Percentiles rank a stretch among this genome's conserved stretches.
These are phyloP conservation scores for Drosophila subquinaria DNA, from an alignment of 2,888 invertebrate species.

Conservation along the genomic window DNA sequence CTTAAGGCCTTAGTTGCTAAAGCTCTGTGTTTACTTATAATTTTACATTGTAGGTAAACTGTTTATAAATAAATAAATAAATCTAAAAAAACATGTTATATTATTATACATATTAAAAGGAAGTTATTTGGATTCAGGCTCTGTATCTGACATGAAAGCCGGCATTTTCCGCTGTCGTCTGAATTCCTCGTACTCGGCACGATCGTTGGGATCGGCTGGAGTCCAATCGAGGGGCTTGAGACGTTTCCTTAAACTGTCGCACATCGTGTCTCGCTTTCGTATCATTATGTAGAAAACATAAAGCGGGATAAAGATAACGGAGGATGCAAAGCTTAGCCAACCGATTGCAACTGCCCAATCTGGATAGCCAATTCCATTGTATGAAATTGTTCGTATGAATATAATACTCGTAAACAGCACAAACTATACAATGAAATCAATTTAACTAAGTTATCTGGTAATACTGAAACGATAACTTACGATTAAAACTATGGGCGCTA, in stretches of 20 bases:
- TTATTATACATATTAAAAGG: background rate
- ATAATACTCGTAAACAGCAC: slow-evolving; percentile 88
- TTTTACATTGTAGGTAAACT: too few relatives aligned
- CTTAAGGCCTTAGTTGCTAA: too few relatives aligned
- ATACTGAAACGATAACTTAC: slow-evolving; percentile 86
- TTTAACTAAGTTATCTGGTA: too few relatives aligned
- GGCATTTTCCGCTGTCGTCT: slow-evolving; percentile 39
- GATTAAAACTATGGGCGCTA: slow-evolving; percentile 89
- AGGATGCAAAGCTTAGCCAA: slow-evolving; percentile 89
- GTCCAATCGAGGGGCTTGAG: slow-evolving; percentile 87
- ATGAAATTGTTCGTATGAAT: slow-evolving; percentile 87
- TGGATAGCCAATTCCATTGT: slow-evolving; percentile 86
- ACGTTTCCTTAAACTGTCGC: slow-evolving; percentile 83
- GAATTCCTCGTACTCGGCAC: slow-evolving; percentile 68
- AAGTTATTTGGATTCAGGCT: slow-evolving; percentile 10
- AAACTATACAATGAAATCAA: slow-evolving; percentile 38
- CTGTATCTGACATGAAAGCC: slow-evolving; percentile 68
- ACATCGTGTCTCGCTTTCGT: slow-evolving; percentile 79
- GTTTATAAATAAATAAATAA: too few relatives aligned
- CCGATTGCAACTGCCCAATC: slow-evolving; percentile 87
- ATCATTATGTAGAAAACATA: slow-evolving; percentile 88
- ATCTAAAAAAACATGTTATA: too few relatives aligned
- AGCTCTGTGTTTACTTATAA: too few relatives aligned
- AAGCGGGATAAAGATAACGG: slow-evolving; percentile 91
- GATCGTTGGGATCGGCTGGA: slow-evolving; percentile 85